Conservation (phyloP, 1,140 invertebrate species). For the Drosophila kepulauana region DNA sequence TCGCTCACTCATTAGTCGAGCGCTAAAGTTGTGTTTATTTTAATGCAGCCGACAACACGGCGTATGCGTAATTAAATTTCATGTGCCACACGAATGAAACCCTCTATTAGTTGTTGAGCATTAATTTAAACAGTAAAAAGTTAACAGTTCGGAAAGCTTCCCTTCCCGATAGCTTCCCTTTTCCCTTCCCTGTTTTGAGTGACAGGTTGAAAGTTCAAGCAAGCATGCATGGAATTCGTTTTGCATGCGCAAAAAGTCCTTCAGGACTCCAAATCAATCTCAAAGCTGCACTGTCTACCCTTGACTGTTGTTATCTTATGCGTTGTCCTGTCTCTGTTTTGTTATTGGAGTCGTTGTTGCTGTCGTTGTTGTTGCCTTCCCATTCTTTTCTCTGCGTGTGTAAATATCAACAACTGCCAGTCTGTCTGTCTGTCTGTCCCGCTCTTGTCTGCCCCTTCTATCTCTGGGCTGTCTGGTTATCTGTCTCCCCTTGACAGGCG, state of each 20-base stretch:
- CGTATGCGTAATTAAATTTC: conserved; percentile 79
- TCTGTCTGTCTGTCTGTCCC: conserved; percentile 1
- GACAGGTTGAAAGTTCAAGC: conserved; percentile 57
- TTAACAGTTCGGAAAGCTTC: conserved; percentile 66
- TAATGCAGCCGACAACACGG: conserved; percentile 49
- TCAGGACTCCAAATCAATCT: conserved; percentile 45
- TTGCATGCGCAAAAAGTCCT: conserved; percentile 49
- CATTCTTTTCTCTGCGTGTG: conserved; percentile 15
- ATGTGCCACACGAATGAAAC: conserved; percentile 56
- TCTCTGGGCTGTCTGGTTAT: conserved; percentile 23
- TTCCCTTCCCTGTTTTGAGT: neutral
- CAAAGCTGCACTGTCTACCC: conserved; percentile 43
- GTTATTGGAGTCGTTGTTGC: conserved; percentile 14
- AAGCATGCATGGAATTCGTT: conserved; percentile 19
- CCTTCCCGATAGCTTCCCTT: neutral
- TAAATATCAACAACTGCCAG: conserved; percentile 56
- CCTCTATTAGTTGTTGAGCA: conserved; percentile 17
- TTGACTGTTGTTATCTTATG: conserved; percentile 56
- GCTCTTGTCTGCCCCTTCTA: neutral
- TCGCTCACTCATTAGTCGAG: conserved; percentile 66
- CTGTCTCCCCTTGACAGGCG: conserved; percentile 42
- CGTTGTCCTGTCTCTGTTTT: neutral
- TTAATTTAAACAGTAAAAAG: conserved; percentile 50
- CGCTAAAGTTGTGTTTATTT: conserved; percentile 36
- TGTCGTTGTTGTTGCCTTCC: neutral